Base-by-base conservation (phyloP, 1,140 invertebrate genomes). In the Scaptodrosophila lebanonensis region DNA sequence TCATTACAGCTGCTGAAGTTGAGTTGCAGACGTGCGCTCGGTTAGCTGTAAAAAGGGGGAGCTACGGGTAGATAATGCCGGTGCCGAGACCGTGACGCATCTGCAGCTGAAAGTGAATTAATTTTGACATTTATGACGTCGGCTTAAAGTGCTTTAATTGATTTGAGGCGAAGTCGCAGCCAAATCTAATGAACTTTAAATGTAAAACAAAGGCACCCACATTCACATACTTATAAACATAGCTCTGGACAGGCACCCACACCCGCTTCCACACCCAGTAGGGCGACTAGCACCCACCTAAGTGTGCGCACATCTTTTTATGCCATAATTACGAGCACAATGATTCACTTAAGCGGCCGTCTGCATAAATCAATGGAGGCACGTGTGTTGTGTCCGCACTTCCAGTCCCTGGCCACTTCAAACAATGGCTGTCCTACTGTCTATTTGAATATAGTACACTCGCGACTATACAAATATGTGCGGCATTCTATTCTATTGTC, bases 51-150 rank as follows among this genome's bases (percentile, higher is more conserved):
- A 9, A 25, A 18, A 30, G 35, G 30, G 12, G 52, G 32, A 30
- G 17, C 13, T 38, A 13, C 17, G 16, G 68, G n/a, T 12, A 20
- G 15, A 15, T 39, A 47, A 56, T 53, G 3, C 17, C 13, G 30
- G 6, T 16, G 15, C 27, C 15, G 16, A 30, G 16, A 13, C 27
- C 25, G 38, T 18, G 33, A 29, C 40, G 35, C 51, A 44, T 49
- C 42, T 49, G 39, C 75, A 82, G 66, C 70, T 66, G 61, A 33
- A 63, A 82, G 75, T 82, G 69, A 76, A 82, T 82, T 82, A 75
- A 70, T 75, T 82, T 58, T 82, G 75, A 82, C 75, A 56, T 82
- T 82, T 82, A 82, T 82, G 75, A 82, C 39, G 61, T 51, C 64
- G 66, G 71, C 71, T 63, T 58, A 52, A 66, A 75, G 70, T 75